Evolutionary conservation across 2,797 vertebrate species (phyloP).

Genomic region (Neoniphon sammara): DNA sequence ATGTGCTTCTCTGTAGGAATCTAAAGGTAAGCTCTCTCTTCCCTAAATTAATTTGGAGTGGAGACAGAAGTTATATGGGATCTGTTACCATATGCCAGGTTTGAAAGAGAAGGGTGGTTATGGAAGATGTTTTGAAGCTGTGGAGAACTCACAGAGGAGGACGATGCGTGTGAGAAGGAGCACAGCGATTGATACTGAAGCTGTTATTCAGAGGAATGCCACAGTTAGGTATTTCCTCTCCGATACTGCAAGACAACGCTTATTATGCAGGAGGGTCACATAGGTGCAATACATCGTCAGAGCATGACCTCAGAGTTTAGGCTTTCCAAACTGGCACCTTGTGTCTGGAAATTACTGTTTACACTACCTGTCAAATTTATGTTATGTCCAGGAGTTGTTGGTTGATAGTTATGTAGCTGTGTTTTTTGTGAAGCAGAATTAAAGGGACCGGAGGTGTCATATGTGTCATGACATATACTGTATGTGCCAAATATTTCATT

Average conservation of each 20-base stretch:
- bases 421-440: slow-evolving; percentile 6
- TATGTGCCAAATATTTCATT: slow-evolving; percentile 10
- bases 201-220: slow-evolving; percentile 47
- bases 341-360: slow-evolving; percentile 46
- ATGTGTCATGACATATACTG: neutral
- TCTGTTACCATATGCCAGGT: slow-evolving; percentile 7
- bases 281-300: slow-evolving; percentile 37
- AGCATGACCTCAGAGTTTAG: slow-evolving; percentile 40
- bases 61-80: slow-evolving; percentile 8
- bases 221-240: slow-evolving; percentile 46
- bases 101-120: slow-evolving; percentile 17
- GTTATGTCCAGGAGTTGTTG: slow-evolving; percentile 1
- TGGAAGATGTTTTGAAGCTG: slow-evolving; percentile 35
- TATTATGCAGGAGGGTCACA: slow-evolving; percentile 42
- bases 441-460: neutral
- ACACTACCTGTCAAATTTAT: slow-evolving; percentile 16
- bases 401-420: neutral
- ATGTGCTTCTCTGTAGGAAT: slow-evolving; percentile 62
- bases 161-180: slow-evolving; percentile 5
- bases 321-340: slow-evolving; percentile 40
- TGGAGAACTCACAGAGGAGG: slow-evolving; percentile 9
- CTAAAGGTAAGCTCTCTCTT: slow-evolving; percentile 73
- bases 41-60: slow-evolving; percentile 6
- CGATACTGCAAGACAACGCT: slow-evolving; percentile 44
- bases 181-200: slow-evolving; percentile 42